These are phyloP conservation scores for Felis catus DNA, from an alignment of 2,113 vertebrate species.

Conservation along the genomic window DNA sequence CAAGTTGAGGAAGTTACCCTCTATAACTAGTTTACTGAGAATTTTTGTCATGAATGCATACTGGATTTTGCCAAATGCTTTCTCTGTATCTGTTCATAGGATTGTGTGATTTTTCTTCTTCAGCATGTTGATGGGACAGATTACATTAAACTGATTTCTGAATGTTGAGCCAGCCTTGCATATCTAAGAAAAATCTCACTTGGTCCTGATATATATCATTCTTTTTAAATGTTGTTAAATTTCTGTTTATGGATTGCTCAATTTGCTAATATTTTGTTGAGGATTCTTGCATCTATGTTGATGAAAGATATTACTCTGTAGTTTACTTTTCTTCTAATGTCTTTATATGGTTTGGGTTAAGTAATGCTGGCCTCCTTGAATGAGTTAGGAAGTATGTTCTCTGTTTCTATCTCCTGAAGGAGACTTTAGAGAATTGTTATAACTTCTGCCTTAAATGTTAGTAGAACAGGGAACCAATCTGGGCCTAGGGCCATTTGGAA, in stretches of 20 bases:
- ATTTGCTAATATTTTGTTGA: not conserved
- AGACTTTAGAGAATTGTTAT: not conserved
- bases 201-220: not conserved
- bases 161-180: not conserved
- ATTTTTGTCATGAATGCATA: not conserved
- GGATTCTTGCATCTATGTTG: not conserved
- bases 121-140: not conserved
- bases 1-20: not conserved
- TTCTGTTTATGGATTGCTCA: not conserved
- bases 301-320: not conserved
- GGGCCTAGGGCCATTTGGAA: not conserved
- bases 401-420: not conserved
- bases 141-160: not conserved
- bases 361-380: not conserved
- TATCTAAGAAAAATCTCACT: not conserved
- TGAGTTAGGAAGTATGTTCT: not conserved
- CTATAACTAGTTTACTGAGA: not conserved
- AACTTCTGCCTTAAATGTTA: not conserved
- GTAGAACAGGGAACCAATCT: not conserved
- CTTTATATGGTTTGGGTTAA: not conserved
- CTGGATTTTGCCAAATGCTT: not conserved
- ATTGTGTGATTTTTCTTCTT: not conserved
- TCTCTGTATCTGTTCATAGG: not conserved
- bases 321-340: not conserved
- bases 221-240: not conserved